These are phyloP conservation scores for Camelus dromedarius DNA, from an alignment of 2,113 vertebrate genomes.

Conservation along the genomic window DNA sequence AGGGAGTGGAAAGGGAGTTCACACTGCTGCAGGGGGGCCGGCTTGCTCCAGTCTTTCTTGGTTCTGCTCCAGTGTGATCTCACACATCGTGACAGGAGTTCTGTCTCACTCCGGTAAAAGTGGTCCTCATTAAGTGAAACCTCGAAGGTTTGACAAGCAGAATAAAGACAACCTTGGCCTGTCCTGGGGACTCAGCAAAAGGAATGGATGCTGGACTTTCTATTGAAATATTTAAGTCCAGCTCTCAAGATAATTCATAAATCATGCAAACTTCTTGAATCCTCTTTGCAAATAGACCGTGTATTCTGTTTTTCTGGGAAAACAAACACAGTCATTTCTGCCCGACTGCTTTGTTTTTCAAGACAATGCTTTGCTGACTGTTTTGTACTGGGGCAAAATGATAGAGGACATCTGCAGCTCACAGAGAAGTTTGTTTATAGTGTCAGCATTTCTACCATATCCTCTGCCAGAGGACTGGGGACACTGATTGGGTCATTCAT, in stretches of 20 bases:
- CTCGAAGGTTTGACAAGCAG: neutral
- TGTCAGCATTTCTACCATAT: neutral
- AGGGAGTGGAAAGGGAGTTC: neutral
- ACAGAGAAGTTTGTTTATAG: neutral
- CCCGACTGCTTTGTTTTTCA: neutral
- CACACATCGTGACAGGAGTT: slow-evolving; percentile 21
- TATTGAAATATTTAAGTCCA: neutral
- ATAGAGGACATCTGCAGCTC: neutral
- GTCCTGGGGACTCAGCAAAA: neutral
- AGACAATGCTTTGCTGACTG: slow-evolving; percentile 1
- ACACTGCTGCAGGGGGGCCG: neutral
- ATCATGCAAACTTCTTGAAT: neutral
- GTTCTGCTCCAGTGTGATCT: slow-evolving; percentile 58
- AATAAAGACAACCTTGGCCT: neutral
- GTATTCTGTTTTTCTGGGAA: slow-evolving; percentile 49
- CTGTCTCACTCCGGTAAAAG: neutral
- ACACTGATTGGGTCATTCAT: neutral
- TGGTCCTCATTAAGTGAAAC: slow-evolving; percentile 31
- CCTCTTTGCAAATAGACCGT: neutral
- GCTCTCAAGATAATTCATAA: neutral
- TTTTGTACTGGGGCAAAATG: slow-evolving; percentile 30
- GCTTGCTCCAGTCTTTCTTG: slow-evolving; percentile 38
- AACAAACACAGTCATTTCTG: neutral
- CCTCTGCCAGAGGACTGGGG: neutral
- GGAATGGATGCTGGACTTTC: neutral